Evolutionary conservation across 37 sponge, comb jelly and placozoan species (phyloP).

Genomic region (Chondrilla cf. caribensis): DNA sequence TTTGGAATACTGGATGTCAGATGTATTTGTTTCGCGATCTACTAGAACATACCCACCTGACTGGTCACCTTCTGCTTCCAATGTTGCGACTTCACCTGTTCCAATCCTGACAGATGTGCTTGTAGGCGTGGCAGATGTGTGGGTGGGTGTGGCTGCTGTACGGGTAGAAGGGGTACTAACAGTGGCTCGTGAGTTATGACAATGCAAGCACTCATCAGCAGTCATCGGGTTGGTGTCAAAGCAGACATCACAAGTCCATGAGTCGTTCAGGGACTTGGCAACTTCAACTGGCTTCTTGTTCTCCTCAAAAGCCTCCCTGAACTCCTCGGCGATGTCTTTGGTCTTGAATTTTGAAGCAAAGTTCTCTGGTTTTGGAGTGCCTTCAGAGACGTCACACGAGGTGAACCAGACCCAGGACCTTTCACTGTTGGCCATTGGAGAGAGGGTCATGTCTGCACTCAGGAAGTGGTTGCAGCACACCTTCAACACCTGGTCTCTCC

Average conservation of each 20-base stretch:
- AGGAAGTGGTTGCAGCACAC: conserved; percentile 92
- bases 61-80: too few relatives aligned
- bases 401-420: conserved; percentile 83
- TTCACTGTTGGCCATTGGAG: conserved; percentile 42
- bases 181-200: neutral
- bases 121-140: neutral
- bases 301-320: conserved; percentile 62
- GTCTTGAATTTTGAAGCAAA: conserved; percentile 77
- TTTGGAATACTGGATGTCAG: too few relatives aligned
- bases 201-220: too few relatives aligned
- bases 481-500: conserved; percentile 87
- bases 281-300: neutral
- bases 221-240: too few relatives aligned
- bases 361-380: conserved; percentile 63
- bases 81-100: too few relatives aligned
- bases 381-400: conserved; percentile 76
- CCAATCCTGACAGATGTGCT: too few relatives aligned
- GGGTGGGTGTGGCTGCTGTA: neutral
- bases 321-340: conserved; percentile 56
- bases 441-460: conserved; percentile 65
- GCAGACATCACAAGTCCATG: too few relatives aligned
- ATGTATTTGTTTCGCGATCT: too few relatives aligned
- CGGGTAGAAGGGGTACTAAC: neutral
- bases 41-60: too few relatives aligned
- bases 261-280: too few relatives aligned